phyloP scores from a whole-genome alignment of 1,140 invertebrate genomes.

The Nylanderia fulva region DNA sequence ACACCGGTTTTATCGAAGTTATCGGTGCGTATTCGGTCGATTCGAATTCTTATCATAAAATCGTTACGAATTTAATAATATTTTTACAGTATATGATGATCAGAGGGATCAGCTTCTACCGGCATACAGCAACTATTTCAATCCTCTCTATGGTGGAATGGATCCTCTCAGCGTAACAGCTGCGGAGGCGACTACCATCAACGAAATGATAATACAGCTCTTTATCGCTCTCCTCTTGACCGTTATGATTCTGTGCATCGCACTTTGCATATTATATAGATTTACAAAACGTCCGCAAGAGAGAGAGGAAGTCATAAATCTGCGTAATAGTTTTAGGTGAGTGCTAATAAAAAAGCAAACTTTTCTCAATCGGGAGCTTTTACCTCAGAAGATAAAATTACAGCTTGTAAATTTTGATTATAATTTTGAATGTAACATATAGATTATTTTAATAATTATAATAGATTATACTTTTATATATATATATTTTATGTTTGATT shows the following conservation, averaged over 20 bases:
- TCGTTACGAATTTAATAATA: constrained; percentile 8
- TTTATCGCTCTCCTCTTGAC: constrained; percentile 88
- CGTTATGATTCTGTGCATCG: constrained; percentile 88
- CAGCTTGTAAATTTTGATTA: background rate
- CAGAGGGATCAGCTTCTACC: constrained; percentile 76
- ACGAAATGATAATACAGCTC: constrained; percentile 84
- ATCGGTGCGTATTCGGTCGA: constrained; percentile 87
- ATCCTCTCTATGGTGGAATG: constrained; percentile 80
- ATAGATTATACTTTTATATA: background rate
- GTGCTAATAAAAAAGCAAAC: constrained; percentile 36
- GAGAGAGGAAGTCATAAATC: constrained; percentile 91
- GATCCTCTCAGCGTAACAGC: constrained; percentile 75
- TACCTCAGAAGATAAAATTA: background rate
- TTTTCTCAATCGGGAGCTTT: background rate
- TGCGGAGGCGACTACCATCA: constrained; percentile 75
- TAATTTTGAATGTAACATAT: background rate
- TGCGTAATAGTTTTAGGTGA: constrained; percentile 90
- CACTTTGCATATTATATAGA: constrained; percentile 90
- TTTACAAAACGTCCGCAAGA: constrained; percentile 90
- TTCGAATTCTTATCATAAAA: constrained; percentile 10
- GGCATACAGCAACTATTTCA: constrained; percentile 83
- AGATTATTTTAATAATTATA: constrained; percentile 15
- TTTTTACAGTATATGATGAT: constrained; percentile 79
- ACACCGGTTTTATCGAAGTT: constrained; percentile 93
- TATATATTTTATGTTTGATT: background rate